A percentile compares a stretch with the other conserved stretches of the same genome.
Conservation (phyloP, 2,797 vertebrate genomes). For the Lutra lutra region DNA sequence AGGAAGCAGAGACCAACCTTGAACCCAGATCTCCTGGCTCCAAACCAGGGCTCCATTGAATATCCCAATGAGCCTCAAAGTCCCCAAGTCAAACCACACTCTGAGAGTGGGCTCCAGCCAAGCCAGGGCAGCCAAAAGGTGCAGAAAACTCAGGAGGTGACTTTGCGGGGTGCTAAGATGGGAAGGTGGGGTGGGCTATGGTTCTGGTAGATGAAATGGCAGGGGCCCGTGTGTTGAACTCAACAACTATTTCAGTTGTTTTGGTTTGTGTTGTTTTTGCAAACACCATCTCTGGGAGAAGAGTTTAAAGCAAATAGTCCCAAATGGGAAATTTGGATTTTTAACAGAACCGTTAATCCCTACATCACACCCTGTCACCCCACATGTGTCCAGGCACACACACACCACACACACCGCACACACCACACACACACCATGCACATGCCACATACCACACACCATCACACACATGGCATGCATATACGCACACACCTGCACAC, state of each 20-base stretch:
- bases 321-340: background rate
- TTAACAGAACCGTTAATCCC: background rate
- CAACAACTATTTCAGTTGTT: background rate
- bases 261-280: background rate
- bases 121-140: background rate
- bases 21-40: background rate
- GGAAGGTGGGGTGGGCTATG: fast-evolving
- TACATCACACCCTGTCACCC: background rate
- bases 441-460: too few relatives aligned
- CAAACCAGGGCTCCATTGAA: background rate
- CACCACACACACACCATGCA: too few relatives aligned
- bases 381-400: background rate
- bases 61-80: background rate
- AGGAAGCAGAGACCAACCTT: background rate
- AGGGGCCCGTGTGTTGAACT: background rate
- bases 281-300: background rate
- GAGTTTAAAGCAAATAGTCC: background rate
- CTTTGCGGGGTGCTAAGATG: background rate
- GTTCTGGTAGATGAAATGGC: background rate
- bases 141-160: background rate
- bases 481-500: too few relatives aligned
- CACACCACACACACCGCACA: background rate
- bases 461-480: too few relatives aligned
- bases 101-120: background rate
- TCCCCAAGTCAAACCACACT: background rate